Conservation (phyloP, 2,888 invertebrate genomes). For the Atherix ibis region DNA sequence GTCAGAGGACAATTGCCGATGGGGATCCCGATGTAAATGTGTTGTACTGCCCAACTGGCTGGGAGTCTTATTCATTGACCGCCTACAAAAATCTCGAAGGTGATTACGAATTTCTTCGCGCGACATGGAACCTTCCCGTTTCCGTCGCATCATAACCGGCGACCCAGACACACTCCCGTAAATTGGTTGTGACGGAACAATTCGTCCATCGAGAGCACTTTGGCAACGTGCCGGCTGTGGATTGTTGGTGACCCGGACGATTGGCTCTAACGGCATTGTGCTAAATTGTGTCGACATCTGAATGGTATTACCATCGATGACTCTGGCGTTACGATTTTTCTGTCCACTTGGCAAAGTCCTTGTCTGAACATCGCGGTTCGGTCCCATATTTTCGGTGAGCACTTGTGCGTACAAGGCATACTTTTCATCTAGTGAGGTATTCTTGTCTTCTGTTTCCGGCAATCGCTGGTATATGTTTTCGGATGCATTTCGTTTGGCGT, state of each 20-base stretch:
- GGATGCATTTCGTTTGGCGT: neutral
- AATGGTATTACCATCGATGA: constrained; percentile 18
- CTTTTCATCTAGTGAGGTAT: too few relatives aligned
- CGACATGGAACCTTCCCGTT: constrained; percentile 19
- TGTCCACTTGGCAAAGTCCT: too few relatives aligned
- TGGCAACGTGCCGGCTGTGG: constrained; percentile 22
- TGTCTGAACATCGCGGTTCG: too few relatives aligned
- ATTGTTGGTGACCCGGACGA: constrained; percentile 3
- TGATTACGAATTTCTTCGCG: constrained; percentile 28
- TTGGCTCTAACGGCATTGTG: constrained; percentile 6
- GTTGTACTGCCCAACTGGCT: constrained; percentile 15
- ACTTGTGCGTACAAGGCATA: too few relatives aligned
- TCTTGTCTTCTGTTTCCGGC: too few relatives aligned
- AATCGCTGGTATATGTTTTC: constrained; percentile 16
- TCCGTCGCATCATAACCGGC: constrained; percentile 13
- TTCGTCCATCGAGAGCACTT: constrained; percentile 26
- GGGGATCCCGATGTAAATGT: constrained; percentile 16
- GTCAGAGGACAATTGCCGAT: constrained; percentile 16
- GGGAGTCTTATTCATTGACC: constrained; percentile 26
- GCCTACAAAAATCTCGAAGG: constrained; percentile 31
- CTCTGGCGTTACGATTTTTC: constrained; percentile 22
- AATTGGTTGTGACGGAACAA: constrained; percentile 17
- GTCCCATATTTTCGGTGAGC: too few relatives aligned
- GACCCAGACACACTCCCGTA: constrained; percentile 14
- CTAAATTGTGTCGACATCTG: constrained; percentile 1